Evolutionary conservation across 1,140 invertebrate species (phyloP), one percentile per base, ranked within the genome.

Genomic region (Portunus trituberculatus): DNA sequence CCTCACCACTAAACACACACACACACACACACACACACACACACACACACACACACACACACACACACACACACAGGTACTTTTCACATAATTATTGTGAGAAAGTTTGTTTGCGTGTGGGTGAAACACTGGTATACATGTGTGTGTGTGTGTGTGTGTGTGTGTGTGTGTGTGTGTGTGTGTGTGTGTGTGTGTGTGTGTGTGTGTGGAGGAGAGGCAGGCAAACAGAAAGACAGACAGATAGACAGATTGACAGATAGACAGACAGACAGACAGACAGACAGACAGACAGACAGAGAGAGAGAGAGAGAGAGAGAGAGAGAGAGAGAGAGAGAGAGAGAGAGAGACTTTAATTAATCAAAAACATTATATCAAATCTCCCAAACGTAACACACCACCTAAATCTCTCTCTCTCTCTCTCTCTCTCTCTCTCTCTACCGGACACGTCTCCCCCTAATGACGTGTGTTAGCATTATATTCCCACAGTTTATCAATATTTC

Each of bases 21-120:
- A 76, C 67, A 76, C 67, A 59, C 52, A 59, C 52, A 59, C 52
- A 59, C 52, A 59, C 3, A 59, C 52, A 59, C 52, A 59, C 67
- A 76, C 67, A 76, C n/a, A n/a, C 20, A 76, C 67, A 76, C 67
- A 76, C 67, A 76, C 67, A 76, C 67, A 76, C 67, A 76, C 59
- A 76, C 59, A 76, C 59, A 76, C 59, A 76, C 8, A 76, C 59
- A n/a, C 67, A 16, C 67, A 76, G 20, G 67, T 76, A 76, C 67
- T 76, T 76, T 76, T 76, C 20, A n/a, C 67, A n/a, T 76, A 2
- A 76, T 76, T 25, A n/a, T 76, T 25, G 67, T 76, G 67, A 7
- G 67, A 76, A 76, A n/a, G 20, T 76, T 20, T n/a, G 67, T 76
- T 76, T 76, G 67, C n/a, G 25, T n/a, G 67, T 0, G 67, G 6